Conservation (phyloP, 2,797 vertebrate genomes). For the Sebastes trivittatus region DNA sequence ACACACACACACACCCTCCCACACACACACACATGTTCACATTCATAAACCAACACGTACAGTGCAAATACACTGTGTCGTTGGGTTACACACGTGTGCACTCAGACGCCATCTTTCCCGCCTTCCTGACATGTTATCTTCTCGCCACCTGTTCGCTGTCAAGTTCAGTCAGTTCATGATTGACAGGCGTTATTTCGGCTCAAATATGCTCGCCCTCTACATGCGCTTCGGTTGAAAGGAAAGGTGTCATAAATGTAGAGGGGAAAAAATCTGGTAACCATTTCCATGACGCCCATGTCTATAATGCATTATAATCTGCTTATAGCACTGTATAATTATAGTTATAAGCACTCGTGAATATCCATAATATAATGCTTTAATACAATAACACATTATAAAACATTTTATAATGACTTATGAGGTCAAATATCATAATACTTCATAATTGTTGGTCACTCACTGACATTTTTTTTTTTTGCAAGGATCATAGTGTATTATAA, state of each 20-base stretch:
- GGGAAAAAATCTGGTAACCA: not conserved
- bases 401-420: no score
- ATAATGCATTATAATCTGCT: not conserved
- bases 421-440: no score
- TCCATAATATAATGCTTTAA: no score
- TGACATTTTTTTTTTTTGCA: no score
- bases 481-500: no score
- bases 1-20: not conserved
- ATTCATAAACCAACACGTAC: not conserved
- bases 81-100: not conserved
- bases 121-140: not conserved
- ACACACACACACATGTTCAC: not conserved
- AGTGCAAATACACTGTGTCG: not conserved
- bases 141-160: conserved; percentile 22
- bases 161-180: not conserved
- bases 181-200: not conserved
- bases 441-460: no score
- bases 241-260: no score
- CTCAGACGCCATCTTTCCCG: not conserved
- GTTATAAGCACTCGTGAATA: no score
- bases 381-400: no score
- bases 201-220: not conserved
- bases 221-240: not conserved
- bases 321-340: no score
- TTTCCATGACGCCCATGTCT: no score